Percentiles rank a stretch among this genome's conserved stretches.
Conservation (phyloP, 2,113 vertebrate genomes). For the Phaetusa simplex region DNA sequence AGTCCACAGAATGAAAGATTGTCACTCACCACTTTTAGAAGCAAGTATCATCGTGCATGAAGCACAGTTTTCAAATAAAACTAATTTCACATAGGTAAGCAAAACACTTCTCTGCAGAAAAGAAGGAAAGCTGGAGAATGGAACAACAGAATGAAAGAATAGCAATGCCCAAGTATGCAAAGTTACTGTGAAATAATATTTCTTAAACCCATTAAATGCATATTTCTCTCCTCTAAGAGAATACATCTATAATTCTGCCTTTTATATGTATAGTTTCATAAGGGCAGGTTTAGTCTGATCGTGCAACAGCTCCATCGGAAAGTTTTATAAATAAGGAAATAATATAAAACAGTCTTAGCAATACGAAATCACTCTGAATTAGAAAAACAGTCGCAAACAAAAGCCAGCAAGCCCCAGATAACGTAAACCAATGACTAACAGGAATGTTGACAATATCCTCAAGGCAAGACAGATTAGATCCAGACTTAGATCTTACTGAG, state of each 20-base stretch:
- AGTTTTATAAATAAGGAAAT: background rate
- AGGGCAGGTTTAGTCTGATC: background rate
- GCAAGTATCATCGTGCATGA: background rate
- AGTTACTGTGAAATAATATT: background rate
- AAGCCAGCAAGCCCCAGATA: background rate
- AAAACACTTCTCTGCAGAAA: background rate
- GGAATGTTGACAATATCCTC: background rate
- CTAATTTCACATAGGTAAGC: too few species aligned
- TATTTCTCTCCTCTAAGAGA: background rate
- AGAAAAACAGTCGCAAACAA: background rate
- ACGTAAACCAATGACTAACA: background rate
- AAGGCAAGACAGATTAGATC: background rate
- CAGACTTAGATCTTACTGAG: background rate
- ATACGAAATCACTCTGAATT: background rate
- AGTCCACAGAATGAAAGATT: background rate
- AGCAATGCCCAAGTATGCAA: background rate
- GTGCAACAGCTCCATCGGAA: background rate
- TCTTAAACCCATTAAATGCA: background rate
- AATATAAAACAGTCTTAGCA: background rate
- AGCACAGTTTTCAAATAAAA: background rate
- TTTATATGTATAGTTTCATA: background rate
- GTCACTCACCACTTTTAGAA: background rate
- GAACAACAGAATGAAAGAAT: fast-evolving
- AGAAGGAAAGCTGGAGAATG: background rate
- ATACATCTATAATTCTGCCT: background rate